phyloP scores from a whole-genome alignment of 2,888 invertebrate species.

The Lasioglossum marginatum region DNA sequence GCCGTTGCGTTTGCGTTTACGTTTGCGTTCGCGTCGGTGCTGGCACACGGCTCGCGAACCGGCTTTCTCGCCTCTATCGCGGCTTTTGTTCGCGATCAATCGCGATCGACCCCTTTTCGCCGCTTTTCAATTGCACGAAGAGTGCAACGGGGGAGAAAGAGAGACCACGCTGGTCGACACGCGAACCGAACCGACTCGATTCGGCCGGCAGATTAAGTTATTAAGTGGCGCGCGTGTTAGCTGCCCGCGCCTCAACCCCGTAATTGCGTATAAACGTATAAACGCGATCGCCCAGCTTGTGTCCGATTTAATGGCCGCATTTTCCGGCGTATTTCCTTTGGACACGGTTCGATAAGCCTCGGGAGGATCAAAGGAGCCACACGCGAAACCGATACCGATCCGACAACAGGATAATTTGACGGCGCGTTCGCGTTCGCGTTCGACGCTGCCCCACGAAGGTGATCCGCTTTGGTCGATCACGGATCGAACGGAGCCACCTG shows the following conservation, averaged over 20 bases:
- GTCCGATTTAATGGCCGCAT: constrained; percentile 29
- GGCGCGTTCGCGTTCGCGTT: not conserved
- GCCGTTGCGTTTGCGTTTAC: not conserved
- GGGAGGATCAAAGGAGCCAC: constrained; percentile 34
- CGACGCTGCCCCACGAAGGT: constrained; percentile 43
- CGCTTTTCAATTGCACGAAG: not conserved
- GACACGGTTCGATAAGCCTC: constrained; percentile 33
- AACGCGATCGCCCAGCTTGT: constrained; percentile 26
- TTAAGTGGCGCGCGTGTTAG: constrained; percentile 4
- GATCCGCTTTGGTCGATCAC: constrained; percentile 62
- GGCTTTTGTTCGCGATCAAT: constrained; percentile 49
- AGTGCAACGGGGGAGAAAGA: not conserved
- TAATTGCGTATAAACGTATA: not conserved
- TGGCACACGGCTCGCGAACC: constrained; percentile 38
- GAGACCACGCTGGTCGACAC: not conserved
- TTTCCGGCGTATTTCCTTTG: constrained; percentile 27
- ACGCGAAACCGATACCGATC: constrained; percentile 31
- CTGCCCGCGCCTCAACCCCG: not conserved
- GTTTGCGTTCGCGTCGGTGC: not conserved
- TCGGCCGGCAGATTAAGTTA: constrained; percentile 23
- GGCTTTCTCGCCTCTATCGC: constrained; percentile 56
- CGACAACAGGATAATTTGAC: constrained; percentile 52
- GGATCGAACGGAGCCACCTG: constrained; percentile 9
- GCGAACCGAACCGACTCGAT: constrained; percentile 5
- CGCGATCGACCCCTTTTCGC: constrained; percentile 48